Percentiles rank a stretch among this genome's conserved stretches.
Evolutionary conservation across 2,888 invertebrate genomes (phyloP).

Genomic region (Mesochorus sp.): DNA sequence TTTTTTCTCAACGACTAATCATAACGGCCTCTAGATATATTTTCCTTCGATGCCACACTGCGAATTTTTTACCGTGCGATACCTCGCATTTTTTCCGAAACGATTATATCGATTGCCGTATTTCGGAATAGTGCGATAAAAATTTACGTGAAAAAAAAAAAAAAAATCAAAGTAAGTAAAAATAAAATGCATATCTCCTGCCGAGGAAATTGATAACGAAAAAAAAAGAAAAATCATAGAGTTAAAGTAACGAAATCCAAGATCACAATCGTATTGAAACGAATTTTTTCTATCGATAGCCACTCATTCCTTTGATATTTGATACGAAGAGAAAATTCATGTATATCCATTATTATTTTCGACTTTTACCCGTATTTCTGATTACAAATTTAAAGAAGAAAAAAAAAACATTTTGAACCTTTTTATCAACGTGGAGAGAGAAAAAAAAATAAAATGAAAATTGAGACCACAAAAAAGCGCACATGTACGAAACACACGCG

Average conservation of each 20-base stretch:
- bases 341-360: not conserved
- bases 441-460: too few relatives aligned
- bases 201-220: slow-evolving; percentile 29
- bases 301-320: slow-evolving; percentile 43
- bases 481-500: slow-evolving; percentile 25
- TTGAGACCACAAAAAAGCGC: slow-evolving; percentile 26
- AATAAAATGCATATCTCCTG: slow-evolving; percentile 62
- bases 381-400: not conserved
- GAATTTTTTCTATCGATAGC: slow-evolving; percentile 53
- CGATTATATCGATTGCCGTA: slow-evolving; percentile 18
- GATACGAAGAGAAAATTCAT: slow-evolving; percentile 32
- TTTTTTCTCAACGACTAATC: not conserved
- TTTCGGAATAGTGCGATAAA: not conserved
- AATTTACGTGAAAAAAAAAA: not conserved
- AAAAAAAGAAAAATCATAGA: not conserved
- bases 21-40: slow-evolving; percentile 27
- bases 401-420: not conserved
- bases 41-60: slow-evolving; percentile 43
- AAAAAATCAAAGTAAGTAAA: not conserved
- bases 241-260: not conserved
- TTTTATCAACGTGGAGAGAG: not conserved
- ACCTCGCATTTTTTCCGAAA: slow-evolving; percentile 6
- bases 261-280: slow-evolving; percentile 18
- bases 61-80: slow-evolving; percentile 24
- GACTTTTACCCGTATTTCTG: slow-evolving; percentile 23